These are phyloP conservation scores for Campoletis sonorensis DNA, from an alignment of 1,140 invertebrate species.

Conservation along the genomic window DNA sequence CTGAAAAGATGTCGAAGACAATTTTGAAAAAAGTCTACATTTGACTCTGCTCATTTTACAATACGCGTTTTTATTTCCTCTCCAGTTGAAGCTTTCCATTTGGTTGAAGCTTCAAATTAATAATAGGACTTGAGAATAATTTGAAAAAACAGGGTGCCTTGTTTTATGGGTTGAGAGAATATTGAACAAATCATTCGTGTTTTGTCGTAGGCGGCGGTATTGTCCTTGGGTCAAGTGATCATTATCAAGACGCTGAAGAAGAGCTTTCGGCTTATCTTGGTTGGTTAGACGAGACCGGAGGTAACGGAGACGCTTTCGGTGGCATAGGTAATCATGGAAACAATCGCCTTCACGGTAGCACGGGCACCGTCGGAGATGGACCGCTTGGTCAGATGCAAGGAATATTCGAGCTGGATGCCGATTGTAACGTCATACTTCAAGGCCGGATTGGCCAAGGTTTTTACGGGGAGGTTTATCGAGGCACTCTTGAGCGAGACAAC, in stretches of 20 bases:
- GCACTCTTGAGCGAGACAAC: conserved; percentile 77
- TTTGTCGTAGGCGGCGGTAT: conserved; percentile 41
- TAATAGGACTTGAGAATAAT: too few species aligned
- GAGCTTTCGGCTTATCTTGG: conserved; percentile 57
- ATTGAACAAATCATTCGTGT: neutral
- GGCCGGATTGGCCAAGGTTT: conserved; percentile 82
- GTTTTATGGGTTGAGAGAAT: neutral
- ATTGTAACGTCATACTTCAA: conserved; percentile 79
- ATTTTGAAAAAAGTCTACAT: too few species aligned
- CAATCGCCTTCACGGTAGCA: conserved; percentile 29
- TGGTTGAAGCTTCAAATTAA: too few species aligned
- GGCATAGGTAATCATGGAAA: conserved; percentile 27
- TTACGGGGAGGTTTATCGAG: conserved; percentile 85
- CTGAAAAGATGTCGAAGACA: too few species aligned
- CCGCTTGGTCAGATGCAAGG: conserved; percentile 71
- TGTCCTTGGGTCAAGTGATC: conserved; percentile 49
- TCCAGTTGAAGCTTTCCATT: too few species aligned
- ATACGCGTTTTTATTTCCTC: too few species aligned
- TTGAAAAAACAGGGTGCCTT: too few species aligned
- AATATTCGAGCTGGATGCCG: conserved; percentile 75
- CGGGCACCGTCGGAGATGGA: conserved; percentile 45
- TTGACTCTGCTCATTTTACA: too few species aligned
- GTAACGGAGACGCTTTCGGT: conserved; percentile 19
- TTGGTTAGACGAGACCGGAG: conserved; percentile 55
- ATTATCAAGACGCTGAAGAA: conserved; percentile 57